Evolutionary conservation across 92 coral and sea anemone species (phyloP), one percentile per base, ranked within the genome.

Genomic region (Phenganax stokvisi): DNA sequence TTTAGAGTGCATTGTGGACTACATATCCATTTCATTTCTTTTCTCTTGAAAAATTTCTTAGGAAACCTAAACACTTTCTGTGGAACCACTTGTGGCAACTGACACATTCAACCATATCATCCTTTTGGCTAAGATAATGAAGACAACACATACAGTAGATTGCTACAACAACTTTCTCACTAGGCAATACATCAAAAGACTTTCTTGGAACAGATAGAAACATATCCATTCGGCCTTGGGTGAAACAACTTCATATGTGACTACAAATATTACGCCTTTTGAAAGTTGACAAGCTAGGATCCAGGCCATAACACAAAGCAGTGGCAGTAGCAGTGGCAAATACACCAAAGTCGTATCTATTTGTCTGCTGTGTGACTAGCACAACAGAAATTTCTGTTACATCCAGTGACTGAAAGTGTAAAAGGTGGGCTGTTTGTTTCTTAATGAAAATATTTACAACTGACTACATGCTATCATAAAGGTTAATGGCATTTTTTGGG

Each of bases 331-430:
- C 85, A 68, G 71, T 71, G 85, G 85, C 80, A 72, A 54, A 61
- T 13, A 81, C 71, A 81, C 85, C 80, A 81, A 71, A 81, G 80
- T 81, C 85, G 3, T 61, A 58, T 9, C 79, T 52, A 67, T 47
- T 81, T 54, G 15, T 47, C 37, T 81, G 85, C 62, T 47, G 85
- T 17, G 74, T 70, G 52, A 81, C 79, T 8, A 79, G 68, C 51
- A 69, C 51, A 30, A 81, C 68, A 13, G 11, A 16, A 44, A 81
- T 81, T 70, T 53, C 15, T n/a, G 69, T 67, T 63, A 51, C 56
- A 67, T 70, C 74, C 37, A 16, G 13, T 30, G 83, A 47, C 20
- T 31, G n/a, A 25, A 65, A 16, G 3, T 80, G 25, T 47, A 80
- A n/a, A 44, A 80, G 13, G 16, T 25, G 7, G 17, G 83, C 83